Base-by-base conservation (phyloP, 2,888 invertebrate genomes). In the Smittia sp. region DNA sequence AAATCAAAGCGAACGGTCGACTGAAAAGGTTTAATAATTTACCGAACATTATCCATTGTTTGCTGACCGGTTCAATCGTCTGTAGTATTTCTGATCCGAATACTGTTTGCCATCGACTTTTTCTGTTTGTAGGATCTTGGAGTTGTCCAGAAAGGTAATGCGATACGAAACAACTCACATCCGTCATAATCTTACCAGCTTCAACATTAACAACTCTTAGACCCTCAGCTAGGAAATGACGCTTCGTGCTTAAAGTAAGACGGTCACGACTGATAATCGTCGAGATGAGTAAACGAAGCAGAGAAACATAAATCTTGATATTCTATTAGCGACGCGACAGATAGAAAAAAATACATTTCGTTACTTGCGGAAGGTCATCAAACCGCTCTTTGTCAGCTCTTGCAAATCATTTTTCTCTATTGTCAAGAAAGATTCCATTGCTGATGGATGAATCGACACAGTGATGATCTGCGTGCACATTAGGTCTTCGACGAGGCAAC, bases 391-490 rank as follows among this genome's bases (percentile, higher is more conserved):
- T 46, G 15, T 46, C 46, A 46, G 46, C 46, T 46, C 15, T 15
- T 46, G 46, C 15, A 46, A 46, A 32, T 32, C 32, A 32, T 32
- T 32, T 32, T 32, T 32, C 32, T 32, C 9, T 32, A 32, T 32
- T 32, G 32, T 32, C 46, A 46, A 46, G n/a, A 46, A 32, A 3
- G 32, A 32, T 32, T 32, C 32, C 32, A 32, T 32, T 32, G 32
- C 32, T 32, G 32, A 32, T 32, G 32, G 32, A 32, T 32, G 32
- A 32, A 46, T 46, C 15, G 46, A 46, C 46, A 46, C 46, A 3
- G 9, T 32, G n/a, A 46, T 46, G 46, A 46, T 46, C 15, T 46
- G 46, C 46, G 46, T 46, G 46, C 46, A 46, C 46, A 46, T n/a
- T 13, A 46, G 46, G 15, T 6, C 11, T 46, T n/a, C 46, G 2